Percentiles rank a stretch among this genome's conserved stretches.
These are phyloP conservation scores for Leiothrix lutea DNA, from an alignment of 2,113 vertebrate genomes.

Conservation along the genomic window DNA sequence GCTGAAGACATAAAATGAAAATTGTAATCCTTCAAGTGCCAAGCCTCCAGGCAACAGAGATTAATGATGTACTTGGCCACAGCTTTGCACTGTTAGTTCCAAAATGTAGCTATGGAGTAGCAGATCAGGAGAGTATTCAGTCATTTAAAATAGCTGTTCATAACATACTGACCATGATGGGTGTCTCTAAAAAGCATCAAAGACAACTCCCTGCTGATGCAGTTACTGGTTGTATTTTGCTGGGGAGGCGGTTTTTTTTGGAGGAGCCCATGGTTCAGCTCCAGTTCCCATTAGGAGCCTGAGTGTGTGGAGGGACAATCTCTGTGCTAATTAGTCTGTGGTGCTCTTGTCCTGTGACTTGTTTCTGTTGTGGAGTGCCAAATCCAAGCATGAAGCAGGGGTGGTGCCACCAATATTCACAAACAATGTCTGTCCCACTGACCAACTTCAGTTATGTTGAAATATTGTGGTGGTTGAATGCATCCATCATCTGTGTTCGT, in stretches of 20 bases:
- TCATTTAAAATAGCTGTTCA: constrained; percentile 6
- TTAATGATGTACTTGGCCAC: not conserved
- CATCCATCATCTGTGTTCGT: not conserved
- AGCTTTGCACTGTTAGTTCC: not conserved
- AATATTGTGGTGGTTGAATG: not conserved
- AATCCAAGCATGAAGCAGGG: not conserved
- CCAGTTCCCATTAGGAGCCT: rapidly evolving
- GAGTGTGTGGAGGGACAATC: not conserved
- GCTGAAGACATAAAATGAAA: not conserved
- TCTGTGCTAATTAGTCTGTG: not conserved
- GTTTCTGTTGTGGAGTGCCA: not conserved
- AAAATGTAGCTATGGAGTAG: not conserved
- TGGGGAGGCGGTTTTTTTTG: not conserved
- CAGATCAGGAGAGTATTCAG: not conserved
- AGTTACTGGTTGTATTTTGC: not conserved
- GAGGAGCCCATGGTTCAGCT: not conserved
- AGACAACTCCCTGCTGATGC: not conserved
- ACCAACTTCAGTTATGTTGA: not conserved
- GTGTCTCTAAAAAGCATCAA: not conserved
- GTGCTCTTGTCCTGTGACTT: not conserved
- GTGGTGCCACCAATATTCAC: not conserved
- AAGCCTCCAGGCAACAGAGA: not conserved
- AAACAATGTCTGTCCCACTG: not conserved
- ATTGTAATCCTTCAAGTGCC: not conserved
- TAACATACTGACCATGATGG: not conserved